A percentile compares a stretch with the other conserved stretches of the same genome.
These are phyloP conservation scores for Scytalopus superciliaris DNA, from an alignment of 2,113 vertebrate genomes.

Conservation along the genomic window DNA sequence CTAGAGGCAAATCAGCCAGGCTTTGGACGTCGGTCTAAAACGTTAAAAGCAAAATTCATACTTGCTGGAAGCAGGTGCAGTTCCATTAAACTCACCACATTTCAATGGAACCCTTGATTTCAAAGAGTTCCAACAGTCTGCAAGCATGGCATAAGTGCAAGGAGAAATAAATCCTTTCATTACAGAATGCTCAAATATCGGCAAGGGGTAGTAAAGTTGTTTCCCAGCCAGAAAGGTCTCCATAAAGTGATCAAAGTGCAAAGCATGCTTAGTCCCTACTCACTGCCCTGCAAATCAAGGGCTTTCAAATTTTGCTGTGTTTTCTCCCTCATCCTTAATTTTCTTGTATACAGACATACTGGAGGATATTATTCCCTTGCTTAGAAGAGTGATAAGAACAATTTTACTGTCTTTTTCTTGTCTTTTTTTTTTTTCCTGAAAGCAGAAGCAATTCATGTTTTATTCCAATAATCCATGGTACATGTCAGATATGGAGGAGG, in stretches of 20 bases:
- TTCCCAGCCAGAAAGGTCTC: not conserved
- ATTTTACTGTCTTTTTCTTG: not conserved
- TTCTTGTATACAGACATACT: not conserved
- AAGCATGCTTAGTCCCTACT: not conserved
- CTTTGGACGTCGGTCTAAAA: not conserved
- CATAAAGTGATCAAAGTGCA: not conserved
- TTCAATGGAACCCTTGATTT: not conserved
- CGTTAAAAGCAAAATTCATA: not conserved
- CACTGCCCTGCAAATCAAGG: not conserved
- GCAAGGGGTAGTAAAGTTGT: not conserved
- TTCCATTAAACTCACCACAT: not conserved
- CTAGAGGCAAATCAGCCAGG: not conserved
- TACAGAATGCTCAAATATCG: not conserved
- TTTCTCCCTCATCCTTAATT: not conserved
- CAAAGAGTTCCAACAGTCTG: not conserved
- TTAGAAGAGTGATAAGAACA: not conserved
- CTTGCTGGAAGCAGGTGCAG: not conserved
- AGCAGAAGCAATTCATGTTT: not conserved
- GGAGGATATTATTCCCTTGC: accelerated
- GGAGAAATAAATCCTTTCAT: not conserved
- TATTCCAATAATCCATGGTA: not conserved
- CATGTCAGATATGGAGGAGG: not conserved
- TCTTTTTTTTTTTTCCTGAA: not conserved
- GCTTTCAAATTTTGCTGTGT: not conserved
- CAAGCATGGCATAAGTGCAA: accelerated